A percentile compares a stretch with the other conserved stretches of the same genome.
Evolutionary conservation across 1,140 invertebrate genomes (phyloP).

Genomic region (Halictus rubicundus): DNA sequence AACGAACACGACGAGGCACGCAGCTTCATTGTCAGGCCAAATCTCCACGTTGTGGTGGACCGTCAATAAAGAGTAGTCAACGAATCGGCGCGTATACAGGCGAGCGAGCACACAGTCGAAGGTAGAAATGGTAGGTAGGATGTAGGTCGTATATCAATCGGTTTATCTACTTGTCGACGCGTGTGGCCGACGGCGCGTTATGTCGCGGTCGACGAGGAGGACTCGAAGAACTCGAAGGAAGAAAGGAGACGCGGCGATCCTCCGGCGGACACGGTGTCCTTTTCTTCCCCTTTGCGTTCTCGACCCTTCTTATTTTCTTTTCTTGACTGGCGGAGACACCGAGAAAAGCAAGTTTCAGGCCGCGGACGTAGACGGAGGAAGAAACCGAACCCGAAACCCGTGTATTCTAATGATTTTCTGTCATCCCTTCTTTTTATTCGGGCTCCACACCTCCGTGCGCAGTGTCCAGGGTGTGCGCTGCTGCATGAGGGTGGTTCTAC

Average conservation of each 20-base stretch:
- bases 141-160: slow-evolving; percentile 79
- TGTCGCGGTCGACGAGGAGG: slow-evolving; percentile 58
- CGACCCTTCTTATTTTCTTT: slow-evolving; percentile 36
- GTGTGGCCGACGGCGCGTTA: slow-evolving; percentile 75
- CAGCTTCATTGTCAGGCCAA: no score
- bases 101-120: slow-evolving; percentile 38
- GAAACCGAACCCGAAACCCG: slow-evolving; percentile 33
- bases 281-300: slow-evolving; percentile 11
- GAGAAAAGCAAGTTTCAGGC: slow-evolving; percentile 37
- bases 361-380: slow-evolving; percentile 21
- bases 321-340: slow-evolving; percentile 41
- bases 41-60: slow-evolving; percentile 8
- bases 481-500: background rate
- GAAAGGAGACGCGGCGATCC: slow-evolving; percentile 22
- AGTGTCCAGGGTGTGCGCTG: background rate
- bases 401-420: slow-evolving; percentile 38
- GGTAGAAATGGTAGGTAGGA: slow-evolving; percentile 64
- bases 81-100: slow-evolving; percentile 48
- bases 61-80: slow-evolving; percentile 53
- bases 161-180: slow-evolving; percentile 80
- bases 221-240: background rate
- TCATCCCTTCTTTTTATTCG: slow-evolving; percentile 38
- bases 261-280: background rate
- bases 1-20: background rate
- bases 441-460: background rate